A percentile compares a stretch with the other conserved stretches of the same genome.
phyloP scores from a whole-genome alignment of 2,113 vertebrate genomes.

The Benitochromis conjunctus region DNA sequence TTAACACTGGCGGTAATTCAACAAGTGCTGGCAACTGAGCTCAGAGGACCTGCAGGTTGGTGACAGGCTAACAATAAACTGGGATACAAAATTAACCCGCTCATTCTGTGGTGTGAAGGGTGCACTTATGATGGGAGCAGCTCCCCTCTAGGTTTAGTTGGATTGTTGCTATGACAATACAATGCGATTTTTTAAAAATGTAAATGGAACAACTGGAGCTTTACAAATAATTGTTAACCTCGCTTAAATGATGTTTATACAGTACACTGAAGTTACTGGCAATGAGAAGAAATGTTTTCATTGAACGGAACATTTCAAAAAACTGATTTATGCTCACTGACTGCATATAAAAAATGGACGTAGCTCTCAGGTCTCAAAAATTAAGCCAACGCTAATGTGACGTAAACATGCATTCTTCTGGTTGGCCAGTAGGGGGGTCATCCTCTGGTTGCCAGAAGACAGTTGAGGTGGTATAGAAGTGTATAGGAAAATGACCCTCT shows the following conservation, averaged over 20 bases:
- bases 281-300: neutral
- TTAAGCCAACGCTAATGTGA: neutral
- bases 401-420: neutral
- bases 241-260: accelerated
- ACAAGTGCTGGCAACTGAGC: neutral
- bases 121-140: too few species aligned
- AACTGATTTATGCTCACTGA: accelerated
- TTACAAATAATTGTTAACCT: neutral
- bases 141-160: neutral
- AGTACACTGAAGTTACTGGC: neutral
- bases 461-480: neutral
- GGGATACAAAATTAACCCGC: neutral
- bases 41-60: slow-evolving; percentile 8
- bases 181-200: neutral
- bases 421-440: neutral
- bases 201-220: accelerated
- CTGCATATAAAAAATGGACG: accelerated
- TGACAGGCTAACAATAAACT: neutral
- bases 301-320: neutral
- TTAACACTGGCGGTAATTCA: neutral
- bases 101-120: neutral
- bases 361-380: neutral
- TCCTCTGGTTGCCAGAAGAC: neutral
- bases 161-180: neutral
- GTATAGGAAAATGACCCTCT: neutral